Percentiles rank a stretch among this genome's conserved stretches.
Evolutionary conservation across 2,113 vertebrate genomes (phyloP).

Genomic region (Bufo bufo): DNA sequence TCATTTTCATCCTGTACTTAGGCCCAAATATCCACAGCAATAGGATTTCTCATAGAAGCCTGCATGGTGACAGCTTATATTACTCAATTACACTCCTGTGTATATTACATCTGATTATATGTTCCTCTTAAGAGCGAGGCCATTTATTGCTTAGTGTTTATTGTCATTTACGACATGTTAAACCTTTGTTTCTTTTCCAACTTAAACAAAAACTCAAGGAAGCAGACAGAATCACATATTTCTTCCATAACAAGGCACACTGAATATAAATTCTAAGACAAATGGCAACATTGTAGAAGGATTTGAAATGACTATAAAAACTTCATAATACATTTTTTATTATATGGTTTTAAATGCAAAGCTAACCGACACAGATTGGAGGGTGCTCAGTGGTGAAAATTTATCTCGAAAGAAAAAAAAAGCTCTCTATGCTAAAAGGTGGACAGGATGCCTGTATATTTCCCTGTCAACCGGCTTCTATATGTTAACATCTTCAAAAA

Average conservation of each 20-base stretch:
- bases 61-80: slow-evolving; percentile 9
- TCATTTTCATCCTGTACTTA: not conserved
- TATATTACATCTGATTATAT: slow-evolving; percentile 26
- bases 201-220: slow-evolving; percentile 63
- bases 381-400: not conserved
- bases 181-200: slow-evolving; percentile 62
- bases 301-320: not conserved
- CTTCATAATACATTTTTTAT: not conserved
- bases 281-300: not conserved
- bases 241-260: slow-evolving; percentile 62
- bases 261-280: not conserved
- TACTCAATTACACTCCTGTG: not conserved
- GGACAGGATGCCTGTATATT: no score
- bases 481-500: not conserved
- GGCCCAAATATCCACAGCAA: not conserved
- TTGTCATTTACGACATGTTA: slow-evolving; percentile 54
- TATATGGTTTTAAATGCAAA: not conserved
- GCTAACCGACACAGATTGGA: not conserved
- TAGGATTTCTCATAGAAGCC: not conserved
- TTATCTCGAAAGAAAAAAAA: no score
- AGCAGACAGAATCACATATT: slow-evolving; percentile 54
- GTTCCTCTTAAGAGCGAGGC: slow-evolving; percentile 19
- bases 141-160: slow-evolving; percentile 57
- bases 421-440: no score
- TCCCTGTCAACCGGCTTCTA: no score